phyloP scores from a whole-genome alignment of 2,797 vertebrate species.

The Phoxinus dragarum region DNA sequence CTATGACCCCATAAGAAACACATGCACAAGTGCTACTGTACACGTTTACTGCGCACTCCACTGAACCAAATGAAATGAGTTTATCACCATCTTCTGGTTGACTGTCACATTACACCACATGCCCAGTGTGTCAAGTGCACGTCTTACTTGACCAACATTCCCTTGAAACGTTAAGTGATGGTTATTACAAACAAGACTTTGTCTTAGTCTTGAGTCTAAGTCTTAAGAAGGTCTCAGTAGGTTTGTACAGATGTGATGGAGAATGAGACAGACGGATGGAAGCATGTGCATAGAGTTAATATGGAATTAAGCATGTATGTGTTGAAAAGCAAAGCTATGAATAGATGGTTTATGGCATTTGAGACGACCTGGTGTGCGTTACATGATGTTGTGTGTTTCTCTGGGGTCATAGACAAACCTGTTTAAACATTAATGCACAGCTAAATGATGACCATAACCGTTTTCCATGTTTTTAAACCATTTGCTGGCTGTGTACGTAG shows the following conservation, averaged over 20 bases:
- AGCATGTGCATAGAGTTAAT: background rate
- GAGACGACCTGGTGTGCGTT: background rate
- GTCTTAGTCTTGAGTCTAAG: background rate
- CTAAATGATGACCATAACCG: slow-evolving; percentile 47
- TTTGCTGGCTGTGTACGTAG: slow-evolving; percentile 33
- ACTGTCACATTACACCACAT: slow-evolving; percentile 8
- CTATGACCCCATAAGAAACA: slow-evolving; percentile 60
- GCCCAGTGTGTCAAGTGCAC: background rate
- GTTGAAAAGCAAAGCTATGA: background rate
- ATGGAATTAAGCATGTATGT: background rate
- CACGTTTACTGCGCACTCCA: slow-evolving; percentile 45
- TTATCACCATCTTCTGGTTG: slow-evolving; percentile 24
- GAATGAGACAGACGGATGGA: background rate
- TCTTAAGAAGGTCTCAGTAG: background rate
- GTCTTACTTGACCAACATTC: background rate
- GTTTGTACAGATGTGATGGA: background rate
- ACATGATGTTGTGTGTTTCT: slow-evolving; percentile 21
- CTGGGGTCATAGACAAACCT: slow-evolving; percentile 52
- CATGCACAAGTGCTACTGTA: slow-evolving; percentile 7
- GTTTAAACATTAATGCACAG: slow-evolving; percentile 44
- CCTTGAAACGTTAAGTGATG: background rate
- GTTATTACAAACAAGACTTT: slow-evolving; percentile 22
- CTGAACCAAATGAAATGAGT: background rate
- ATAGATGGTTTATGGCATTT: background rate
- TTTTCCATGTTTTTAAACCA: slow-evolving; percentile 47